These are phyloP conservation scores for Grantiella picta DNA, from an alignment of 2,113 vertebrate genomes.

Conservation along the genomic window DNA sequence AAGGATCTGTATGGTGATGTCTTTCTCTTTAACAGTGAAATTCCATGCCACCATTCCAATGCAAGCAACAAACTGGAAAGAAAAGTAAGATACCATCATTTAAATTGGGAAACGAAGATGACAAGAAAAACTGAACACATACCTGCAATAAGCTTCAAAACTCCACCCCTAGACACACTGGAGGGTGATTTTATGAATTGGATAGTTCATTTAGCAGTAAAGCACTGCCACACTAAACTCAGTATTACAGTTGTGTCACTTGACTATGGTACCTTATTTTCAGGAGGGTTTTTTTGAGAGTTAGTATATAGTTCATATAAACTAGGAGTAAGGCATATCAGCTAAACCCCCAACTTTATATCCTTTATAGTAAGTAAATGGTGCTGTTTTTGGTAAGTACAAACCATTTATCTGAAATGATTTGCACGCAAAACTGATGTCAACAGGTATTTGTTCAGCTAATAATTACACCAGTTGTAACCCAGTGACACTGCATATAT, in stretches of 20 bases:
- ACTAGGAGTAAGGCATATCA: neutral
- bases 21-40: slow-evolving; percentile 80
- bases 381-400: neutral
- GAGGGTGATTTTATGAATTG: neutral
- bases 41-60: slow-evolving; percentile 93
- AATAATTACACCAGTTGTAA: neutral
- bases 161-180: neutral
- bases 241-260: neutral
- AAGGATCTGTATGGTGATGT: slow-evolving; percentile 81
- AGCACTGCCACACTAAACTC: neutral
- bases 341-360: neutral
- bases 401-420: neutral
- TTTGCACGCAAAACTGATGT: neutral
- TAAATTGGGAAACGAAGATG: neutral
- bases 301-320: neutral
- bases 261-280: neutral
- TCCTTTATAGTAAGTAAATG: neutral
- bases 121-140: neutral
- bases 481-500: neutral
- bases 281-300: neutral
- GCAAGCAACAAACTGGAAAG: slow-evolving; percentile 82
- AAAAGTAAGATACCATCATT: neutral
- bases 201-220: neutral
- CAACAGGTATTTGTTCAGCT: neutral
- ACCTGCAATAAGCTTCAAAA: neutral